Evolutionary conservation across 2,113 vertebrate species (phyloP), one percentile per base, ranked within the genome.

Genomic region (Hemichromis elongatus): DNA sequence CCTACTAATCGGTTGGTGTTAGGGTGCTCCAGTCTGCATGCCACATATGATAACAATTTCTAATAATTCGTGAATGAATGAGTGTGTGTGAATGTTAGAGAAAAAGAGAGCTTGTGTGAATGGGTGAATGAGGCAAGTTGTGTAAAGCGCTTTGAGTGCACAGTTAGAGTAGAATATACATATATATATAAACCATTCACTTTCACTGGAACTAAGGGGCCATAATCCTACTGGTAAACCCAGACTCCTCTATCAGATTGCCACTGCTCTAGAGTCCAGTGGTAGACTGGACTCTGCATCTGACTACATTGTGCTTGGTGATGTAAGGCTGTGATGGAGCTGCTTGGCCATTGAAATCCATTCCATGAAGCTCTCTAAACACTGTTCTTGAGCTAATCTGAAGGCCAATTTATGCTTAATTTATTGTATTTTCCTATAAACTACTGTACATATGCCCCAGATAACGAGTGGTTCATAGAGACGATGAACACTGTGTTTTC

Each of bases 401-500:
- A 9, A 37, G 35, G 35, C 35, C 9, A 9, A n/a, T n/a, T n/a
- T n/a, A n/a, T 35, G 50, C 47, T 10, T 77, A 18, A 10, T 8
- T 26, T 21, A 0, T 77, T 47, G 12, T 86, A 52, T 88, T 87
- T 95, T 96, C 97, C 97, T 97, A 96, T 97, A 88, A 75, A 47
- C 59, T 3, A 70, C 90, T 88, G 84, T 95, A 99, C 96, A 14
- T 98, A 97, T 98, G 97, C 98, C 59, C 98, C 98, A 84, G 96
- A 96, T 93, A 99, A 97, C 5, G 97, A 96, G 3, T 99, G 98
- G 98, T 99, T 99, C 92, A 97, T 99, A 87, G 97, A 98, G 90
- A 99, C 97, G 3, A 99, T 99, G 98, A 99, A 97, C 91, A 96
- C 97, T 3, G 97, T 99, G 57, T 99, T 99, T 94, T 97, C 97